Evolutionary conservation across 2,113 vertebrate species (phyloP), one percentile per base, ranked within the genome.

Genomic region (Phalacrocorax brasilianus): DNA sequence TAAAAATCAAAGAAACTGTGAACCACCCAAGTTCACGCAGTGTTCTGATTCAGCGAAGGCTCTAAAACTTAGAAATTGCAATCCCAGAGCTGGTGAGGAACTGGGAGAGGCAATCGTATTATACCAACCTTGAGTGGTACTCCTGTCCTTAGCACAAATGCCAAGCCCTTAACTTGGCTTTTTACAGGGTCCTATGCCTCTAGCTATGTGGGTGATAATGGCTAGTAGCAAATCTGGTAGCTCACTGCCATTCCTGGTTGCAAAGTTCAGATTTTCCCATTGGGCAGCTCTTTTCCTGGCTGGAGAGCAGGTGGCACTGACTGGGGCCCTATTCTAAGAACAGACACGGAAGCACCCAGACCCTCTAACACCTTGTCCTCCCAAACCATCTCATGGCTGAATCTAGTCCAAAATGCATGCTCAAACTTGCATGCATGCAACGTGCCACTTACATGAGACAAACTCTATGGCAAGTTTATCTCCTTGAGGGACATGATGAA

Each of bases 81-180:
- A 14, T 26, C 27, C 30, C 27, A 50, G 58, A 85, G 71, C 18
- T 72, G 49, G 38, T 5, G 62, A 53, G 22, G 47, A 71, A 40
- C 8, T 20, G n/a, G 50, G 20, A 88, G 26, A 75, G 14, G 20
- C 52, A 67, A 59, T 9, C 1, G 11, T 19, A 12, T 50, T 56
- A 49, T 4, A 55, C 12, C 30, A 71, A 8, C 50, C 30, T n/a
- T 1, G 7, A 45, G 44, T 11, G 11, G 32, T 7, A 27, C 12
- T 63, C 61, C 52, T 21, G 45, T 24, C 44, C 67, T 83, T 4
- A 44, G 38, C 42, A 17, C n/a, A 32, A 42, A 40, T 1, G 38
- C 19, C 2, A 8, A 0, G 2, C 18, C 33, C 44, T 71, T 16
- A 23, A 10, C 6, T 27, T 35, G 52, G 19, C 4, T 52, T 55